phyloP scores from a whole-genome alignment of 2,888 invertebrate species.

The Lepeophtheirus nordmannii region DNA sequence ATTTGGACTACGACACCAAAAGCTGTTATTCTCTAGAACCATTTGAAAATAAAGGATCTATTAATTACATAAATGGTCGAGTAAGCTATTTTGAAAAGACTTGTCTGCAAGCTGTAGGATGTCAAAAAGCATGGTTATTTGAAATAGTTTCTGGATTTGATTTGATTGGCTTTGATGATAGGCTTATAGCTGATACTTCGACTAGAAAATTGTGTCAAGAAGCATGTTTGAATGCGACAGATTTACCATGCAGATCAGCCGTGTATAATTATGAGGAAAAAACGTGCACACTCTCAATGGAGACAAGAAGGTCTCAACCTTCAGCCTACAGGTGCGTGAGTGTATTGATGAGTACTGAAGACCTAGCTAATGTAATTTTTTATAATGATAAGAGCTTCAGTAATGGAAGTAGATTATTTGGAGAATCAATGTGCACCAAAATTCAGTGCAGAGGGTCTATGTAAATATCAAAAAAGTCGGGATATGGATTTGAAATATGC shows the following conservation, averaged over 20 bases:
- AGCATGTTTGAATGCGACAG: slow-evolving; percentile 41
- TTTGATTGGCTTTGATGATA: slow-evolving; percentile 49
- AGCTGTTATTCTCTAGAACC: slow-evolving; percentile 22
- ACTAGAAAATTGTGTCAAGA: slow-evolving; percentile 54
- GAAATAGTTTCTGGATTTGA: slow-evolving; percentile 59
- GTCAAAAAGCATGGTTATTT: slow-evolving; percentile 52
- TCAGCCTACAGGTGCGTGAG: slow-evolving; percentile 38
- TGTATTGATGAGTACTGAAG: not conserved
- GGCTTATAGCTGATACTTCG: slow-evolving; percentile 44
- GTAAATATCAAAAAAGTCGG: slow-evolving; percentile 27
- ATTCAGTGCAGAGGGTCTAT: slow-evolving; percentile 8
- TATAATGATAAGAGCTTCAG: slow-evolving; percentile 34
- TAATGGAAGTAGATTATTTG: slow-evolving; percentile 56
- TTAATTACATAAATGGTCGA: not conserved
- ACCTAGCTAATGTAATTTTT: not conserved
- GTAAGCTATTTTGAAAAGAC: slow-evolving; percentile 48
- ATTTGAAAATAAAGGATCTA: not conserved
- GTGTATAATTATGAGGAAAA: slow-evolving; percentile 38
- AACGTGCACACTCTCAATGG: slow-evolving; percentile 51
- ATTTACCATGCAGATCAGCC: slow-evolving; percentile 43
- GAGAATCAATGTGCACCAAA: slow-evolving; percentile 52
- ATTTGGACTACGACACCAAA: slow-evolving; percentile 22
- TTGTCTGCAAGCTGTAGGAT: slow-evolving; percentile 39
- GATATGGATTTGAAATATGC: slow-evolving; percentile 27
- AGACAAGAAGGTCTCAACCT: slow-evolving; percentile 57